Conservation (phyloP, 2,888 invertebrate genomes). For the Eueremaeus valkanovi region DNA sequence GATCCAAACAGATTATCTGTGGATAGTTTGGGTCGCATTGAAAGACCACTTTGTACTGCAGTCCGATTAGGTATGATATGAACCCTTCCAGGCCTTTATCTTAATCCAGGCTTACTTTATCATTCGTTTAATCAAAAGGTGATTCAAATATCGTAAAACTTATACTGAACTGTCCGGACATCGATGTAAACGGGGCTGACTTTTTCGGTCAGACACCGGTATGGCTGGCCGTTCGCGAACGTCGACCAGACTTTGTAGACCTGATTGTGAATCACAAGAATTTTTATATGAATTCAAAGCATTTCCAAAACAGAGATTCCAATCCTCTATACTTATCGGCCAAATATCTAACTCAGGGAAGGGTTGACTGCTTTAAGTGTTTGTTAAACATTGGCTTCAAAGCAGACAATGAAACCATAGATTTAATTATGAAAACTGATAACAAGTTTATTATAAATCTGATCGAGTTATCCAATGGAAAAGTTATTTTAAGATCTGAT, state of each 20-base stretch:
- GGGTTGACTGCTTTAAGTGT: background rate
- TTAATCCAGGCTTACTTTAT: background rate
- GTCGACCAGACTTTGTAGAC: background rate
- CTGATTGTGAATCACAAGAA: background rate
- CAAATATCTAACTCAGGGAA: background rate
- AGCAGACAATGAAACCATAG: background rate
- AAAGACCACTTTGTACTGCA: background rate
- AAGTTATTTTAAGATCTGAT: background rate
- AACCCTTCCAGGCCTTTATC: too few species aligned
- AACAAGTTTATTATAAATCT: background rate
- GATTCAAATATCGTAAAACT: background rate
- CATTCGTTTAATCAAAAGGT: background rate
- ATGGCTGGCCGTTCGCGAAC: background rate
- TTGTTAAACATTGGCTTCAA: background rate
- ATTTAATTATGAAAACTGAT: background rate
- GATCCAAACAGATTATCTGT: background rate
- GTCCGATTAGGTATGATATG: conserved; percentile 2
- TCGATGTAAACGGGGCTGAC: background rate
- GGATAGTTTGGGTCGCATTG: background rate
- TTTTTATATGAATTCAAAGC: background rate
- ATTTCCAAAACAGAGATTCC: background rate
- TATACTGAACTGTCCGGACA: background rate
- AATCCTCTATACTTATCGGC: background rate
- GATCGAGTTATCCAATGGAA: background rate
- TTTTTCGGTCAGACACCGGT: conserved; percentile 19